Evolutionary conservation across 2,888 invertebrate species (phyloP), one percentile per base, ranked within the genome.

Genomic region (Sphaeridia pumilis): DNA sequence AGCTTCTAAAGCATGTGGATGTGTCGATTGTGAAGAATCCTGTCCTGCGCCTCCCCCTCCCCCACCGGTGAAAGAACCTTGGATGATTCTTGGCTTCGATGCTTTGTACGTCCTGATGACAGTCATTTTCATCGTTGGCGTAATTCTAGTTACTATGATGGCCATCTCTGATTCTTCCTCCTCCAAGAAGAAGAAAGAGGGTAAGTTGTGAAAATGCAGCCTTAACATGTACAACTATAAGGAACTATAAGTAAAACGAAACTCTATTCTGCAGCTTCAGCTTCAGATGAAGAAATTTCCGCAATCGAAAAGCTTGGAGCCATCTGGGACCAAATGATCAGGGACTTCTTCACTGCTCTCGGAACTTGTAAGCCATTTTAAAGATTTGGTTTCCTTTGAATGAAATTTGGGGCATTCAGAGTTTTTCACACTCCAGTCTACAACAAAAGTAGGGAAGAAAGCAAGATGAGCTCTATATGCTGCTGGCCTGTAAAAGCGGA

Each of bases 21-120:
- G 92, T 70, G 79, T 87, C 60, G 92, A 92, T 73, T 92, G 90
- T 69, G 78, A 79, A 67, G 74, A 71, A 48, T 82, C 85, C 56
- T 93, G 93, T 69, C 86, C 87, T 0, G 77, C 76, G 7, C 84
- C 87, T 1, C 78, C 82, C 7, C 80, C 84, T 1, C 71, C 75
- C 3, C 81, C 82, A 0, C 78, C 83, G 3, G 69, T 76, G 35
- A 78, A 80, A 5, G 70, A 73, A 20, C 82, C 82, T 14, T 87
- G 86, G 72, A 76, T 72, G 48, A 78, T 90, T 65, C 71, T 77
- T 34, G 82, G 83, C 46, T 75, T 80, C 10, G 86, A 89, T 71
- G 87, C 87, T 27, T 81, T 83, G 69, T 76, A 78, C 3, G 80
- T 89, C 63, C 74, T 84, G 46, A 84, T 87, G 82, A 75, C 78